Conservation (phyloP, 2,113 vertebrate species). For the Phaethornis superciliosus region DNA sequence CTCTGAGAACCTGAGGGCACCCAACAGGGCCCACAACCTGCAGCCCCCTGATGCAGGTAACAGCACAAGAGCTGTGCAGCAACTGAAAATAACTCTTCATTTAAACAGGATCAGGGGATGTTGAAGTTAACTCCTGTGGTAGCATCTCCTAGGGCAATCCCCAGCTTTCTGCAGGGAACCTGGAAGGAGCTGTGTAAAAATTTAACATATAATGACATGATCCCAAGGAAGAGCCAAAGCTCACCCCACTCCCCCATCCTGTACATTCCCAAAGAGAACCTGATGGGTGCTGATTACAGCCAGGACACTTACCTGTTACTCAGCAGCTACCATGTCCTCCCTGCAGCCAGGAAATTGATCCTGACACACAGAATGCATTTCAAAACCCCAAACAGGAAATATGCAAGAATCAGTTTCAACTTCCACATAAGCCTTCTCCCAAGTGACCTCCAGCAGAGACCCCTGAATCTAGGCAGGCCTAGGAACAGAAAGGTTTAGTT, state of each 20-base stretch:
- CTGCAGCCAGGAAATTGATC: not conserved
- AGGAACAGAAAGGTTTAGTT: not conserved
- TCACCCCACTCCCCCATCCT: not conserved
- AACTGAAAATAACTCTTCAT: not conserved
- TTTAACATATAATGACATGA: not conserved
- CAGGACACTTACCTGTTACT: not conserved
- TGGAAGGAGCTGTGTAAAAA: not conserved
- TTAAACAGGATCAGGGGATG: not conserved
- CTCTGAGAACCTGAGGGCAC: not conserved
- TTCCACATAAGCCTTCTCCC: not conserved
- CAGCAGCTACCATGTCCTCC: not conserved
- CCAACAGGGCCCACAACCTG: not conserved
- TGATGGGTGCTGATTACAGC: not conserved
- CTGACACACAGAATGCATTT: not conserved
- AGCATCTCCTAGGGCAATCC: not conserved
- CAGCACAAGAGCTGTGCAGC: not conserved
- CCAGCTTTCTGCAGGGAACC: not conserved
- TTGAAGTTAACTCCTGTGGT: not conserved
- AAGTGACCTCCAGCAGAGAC: not conserved
- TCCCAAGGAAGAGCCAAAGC: not conserved
- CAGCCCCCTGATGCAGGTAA: fast-evolving
- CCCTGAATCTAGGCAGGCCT: too few relatives aligned
- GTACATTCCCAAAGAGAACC: not conserved
- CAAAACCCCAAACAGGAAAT: not conserved
- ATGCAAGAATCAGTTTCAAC: not conserved